phyloP scores from a whole-genome alignment of 2,888 invertebrate genomes.

The Quadroppia sp. region DNA sequence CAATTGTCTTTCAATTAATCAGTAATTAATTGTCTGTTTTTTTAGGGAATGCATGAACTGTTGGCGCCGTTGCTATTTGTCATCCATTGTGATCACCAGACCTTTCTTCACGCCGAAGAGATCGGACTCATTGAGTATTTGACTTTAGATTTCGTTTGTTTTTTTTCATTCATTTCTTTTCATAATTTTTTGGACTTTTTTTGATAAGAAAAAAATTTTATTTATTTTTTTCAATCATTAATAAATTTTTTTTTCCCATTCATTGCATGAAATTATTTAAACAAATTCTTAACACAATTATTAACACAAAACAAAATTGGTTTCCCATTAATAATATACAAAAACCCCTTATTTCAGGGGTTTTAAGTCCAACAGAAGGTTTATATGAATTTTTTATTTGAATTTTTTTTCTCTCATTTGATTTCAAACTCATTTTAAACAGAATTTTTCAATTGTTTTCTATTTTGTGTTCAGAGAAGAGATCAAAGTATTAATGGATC shows the following conservation, averaged over 20 bases:
- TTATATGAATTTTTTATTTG: constrained; percentile 9
- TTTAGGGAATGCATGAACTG: constrained; percentile 77
- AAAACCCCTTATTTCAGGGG: not conserved
- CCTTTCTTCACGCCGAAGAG: constrained; percentile 62
- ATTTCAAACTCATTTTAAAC: not conserved
- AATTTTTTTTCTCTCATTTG: not conserved
- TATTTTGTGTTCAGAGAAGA: constrained; percentile 50
- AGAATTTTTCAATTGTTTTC: not conserved
- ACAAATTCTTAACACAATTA: not conserved
- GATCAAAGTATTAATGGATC: constrained; percentile 64
- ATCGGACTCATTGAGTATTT: constrained; percentile 51
- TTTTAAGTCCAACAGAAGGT: not conserved
- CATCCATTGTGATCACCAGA: constrained; percentile 68
- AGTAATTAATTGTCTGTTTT: not conserved
- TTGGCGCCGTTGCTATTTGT: constrained; percentile 74
- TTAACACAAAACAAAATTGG: not conserved
- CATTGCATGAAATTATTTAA: constrained; percentile 4
- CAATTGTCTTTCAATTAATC: not conserved
- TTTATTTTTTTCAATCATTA: not conserved
- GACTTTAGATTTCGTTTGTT: not conserved
- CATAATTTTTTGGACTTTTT: not conserved
- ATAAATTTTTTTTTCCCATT: not conserved
- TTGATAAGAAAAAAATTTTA: not conserved
- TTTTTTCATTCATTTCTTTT: not conserved
- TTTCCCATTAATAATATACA: not conserved